A percentile compares a stretch with the other conserved stretches of the same genome.
Evolutionary conservation across 1,140 invertebrate species (phyloP).

Genomic region (Onthophagus taurus): DNA sequence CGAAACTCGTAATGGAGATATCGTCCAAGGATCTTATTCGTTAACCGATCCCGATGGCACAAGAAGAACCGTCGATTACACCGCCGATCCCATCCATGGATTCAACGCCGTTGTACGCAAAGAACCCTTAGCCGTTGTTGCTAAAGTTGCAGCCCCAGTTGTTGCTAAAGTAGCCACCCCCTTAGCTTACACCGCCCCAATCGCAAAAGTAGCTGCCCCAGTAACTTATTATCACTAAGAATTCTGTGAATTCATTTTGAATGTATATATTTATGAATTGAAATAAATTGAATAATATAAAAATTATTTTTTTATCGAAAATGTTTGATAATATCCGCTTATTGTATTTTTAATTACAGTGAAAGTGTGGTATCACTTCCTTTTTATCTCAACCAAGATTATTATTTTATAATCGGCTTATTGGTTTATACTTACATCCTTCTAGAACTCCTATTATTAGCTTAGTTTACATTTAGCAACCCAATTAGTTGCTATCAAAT

Average conservation of each 20-base stretch:
- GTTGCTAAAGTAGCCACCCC: conserved; percentile 25
- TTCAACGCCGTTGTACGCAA: conserved; percentile 32
- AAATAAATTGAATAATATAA: no score
- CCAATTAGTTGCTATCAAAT: no score
- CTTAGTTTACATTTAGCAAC: no score
- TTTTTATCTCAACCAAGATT: no score
- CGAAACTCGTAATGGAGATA: conserved; percentile 45
- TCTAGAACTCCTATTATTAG: no score
- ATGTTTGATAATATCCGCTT: no score
- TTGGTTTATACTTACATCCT: no score
- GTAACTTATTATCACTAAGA: not conserved
- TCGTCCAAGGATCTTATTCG: conserved; percentile 52
- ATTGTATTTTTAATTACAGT: no score
- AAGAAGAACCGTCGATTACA: conserved; percentile 52
- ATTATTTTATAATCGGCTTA: no score
- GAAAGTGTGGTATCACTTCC: no score
- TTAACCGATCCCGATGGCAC: conserved; percentile 52
- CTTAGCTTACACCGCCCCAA: conserved; percentile 1
- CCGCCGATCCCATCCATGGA: conserved; percentile 42
- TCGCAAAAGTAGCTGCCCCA: conserved; percentile 9
- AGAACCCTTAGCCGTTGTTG: conserved; percentile 11
- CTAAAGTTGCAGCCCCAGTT: conserved; percentile 18
- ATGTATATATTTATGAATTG: not conserved
- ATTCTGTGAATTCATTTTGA: not conserved
- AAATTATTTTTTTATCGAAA: no score